phyloP scores from a whole-genome alignment of 2,888 invertebrate genomes.

The Meta bourneti region DNA sequence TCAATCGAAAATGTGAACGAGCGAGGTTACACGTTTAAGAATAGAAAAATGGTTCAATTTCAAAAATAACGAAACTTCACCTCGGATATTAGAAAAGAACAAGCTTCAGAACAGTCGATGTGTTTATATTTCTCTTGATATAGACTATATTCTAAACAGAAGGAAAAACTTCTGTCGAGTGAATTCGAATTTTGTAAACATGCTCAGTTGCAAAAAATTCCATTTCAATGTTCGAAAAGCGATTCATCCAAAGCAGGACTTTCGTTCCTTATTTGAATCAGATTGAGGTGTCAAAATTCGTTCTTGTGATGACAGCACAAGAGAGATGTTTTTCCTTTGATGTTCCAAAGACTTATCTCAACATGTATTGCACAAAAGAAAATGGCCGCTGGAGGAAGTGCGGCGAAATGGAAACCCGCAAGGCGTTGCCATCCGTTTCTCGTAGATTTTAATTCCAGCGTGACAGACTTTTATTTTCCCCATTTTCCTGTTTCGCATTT shows the following conservation, averaged over 20 bases:
- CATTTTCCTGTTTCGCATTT: slow-evolving; percentile 28
- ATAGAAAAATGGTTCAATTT: too few species aligned
- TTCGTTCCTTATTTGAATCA: slow-evolving; percentile 20
- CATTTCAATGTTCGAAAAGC: too few species aligned
- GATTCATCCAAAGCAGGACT: neutral
- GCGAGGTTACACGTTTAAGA: too few species aligned
- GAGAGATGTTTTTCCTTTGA: slow-evolving; percentile 30
- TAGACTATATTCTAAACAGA: too few species aligned
- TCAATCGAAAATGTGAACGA: too few species aligned
- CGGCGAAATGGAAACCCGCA: slow-evolving; percentile 35
- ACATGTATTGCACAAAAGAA: slow-evolving; percentile 29
- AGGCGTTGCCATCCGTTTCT: slow-evolving; percentile 69
- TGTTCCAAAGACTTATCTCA: neutral
- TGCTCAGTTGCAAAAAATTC: too few species aligned
- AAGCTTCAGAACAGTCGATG: too few species aligned
- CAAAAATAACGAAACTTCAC: too few species aligned
- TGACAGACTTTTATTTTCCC: slow-evolving; percentile 68
- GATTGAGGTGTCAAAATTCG: slow-evolving; percentile 12
- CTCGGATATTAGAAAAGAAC: too few species aligned
- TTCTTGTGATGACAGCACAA: slow-evolving; percentile 6
- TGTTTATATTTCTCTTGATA: too few species aligned
- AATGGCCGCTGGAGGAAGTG: slow-evolving; percentile 31
- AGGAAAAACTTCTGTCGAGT: neutral
- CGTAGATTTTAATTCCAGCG: slow-evolving; percentile 49
- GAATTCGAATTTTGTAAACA: too few species aligned